Base-by-base conservation (phyloP, 2,888 invertebrate genomes). In the Acronicta psi region DNA sequence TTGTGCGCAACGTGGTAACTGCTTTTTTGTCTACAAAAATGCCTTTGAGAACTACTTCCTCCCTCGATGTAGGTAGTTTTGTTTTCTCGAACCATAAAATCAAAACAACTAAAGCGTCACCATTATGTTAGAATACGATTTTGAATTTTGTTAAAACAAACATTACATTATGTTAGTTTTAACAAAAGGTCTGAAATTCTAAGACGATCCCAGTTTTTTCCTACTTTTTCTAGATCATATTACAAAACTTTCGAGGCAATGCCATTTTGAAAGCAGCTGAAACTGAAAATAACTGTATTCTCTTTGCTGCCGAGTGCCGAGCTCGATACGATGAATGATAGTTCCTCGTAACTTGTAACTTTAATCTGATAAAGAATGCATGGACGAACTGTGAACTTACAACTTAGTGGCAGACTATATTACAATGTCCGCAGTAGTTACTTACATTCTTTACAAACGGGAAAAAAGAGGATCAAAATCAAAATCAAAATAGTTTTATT, bases 341-440 rank as follows among this genome's bases (percentile, higher is more conserved):
- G 43, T 20, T 50, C 47, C 46, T 50, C 55, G 31, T 36, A 59
- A 73, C 56, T 66, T 47, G 49, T 57, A 47, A 63, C 18, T 69
- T 74, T 61, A 59, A 72, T 66, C 61, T 58, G 60, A 74, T 74
- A 66, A 63, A 42, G 36, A 66, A 72, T 69, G 67, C 69, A 74
- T 58, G 45, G 65, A 36, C 6, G 47, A 60, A 41, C 52, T 62
- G 58, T 52, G 47, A 56, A 62, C 52, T 66, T 66, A 47, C 36
- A 50, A 56, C 50, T 59, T 11, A 44, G 42, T 29, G 18, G 17
- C 16, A 34, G 9, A n/a, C 16, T 29, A 4, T 37, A 53, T 18
- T 20, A 11, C 3, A 6, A 20, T 8, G n/a, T 23, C 11, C 23
- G 31, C 18, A 13, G 16, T 8, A 34, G 3, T 29, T 11, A n/a